phyloP scores from a whole-genome alignment of 2,797 vertebrate species.

The Trachurus trachurus region DNA sequence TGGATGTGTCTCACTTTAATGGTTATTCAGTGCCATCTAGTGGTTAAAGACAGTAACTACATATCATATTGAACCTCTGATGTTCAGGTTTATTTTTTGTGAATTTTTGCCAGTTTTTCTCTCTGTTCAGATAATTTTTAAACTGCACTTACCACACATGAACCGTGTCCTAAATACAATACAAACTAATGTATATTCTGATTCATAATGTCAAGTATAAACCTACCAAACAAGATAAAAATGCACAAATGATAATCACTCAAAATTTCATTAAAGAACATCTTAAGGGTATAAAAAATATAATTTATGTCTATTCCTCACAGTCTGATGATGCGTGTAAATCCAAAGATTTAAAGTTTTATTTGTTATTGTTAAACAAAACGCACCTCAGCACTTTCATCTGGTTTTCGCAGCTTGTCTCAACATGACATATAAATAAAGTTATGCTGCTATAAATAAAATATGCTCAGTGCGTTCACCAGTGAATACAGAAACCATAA shows the following conservation, averaged over 20 bases:
- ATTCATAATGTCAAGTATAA: neutral
- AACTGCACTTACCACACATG: no score
- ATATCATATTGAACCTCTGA: neutral
- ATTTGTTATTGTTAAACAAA: neutral
- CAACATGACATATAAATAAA: neutral
- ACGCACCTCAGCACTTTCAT: neutral
- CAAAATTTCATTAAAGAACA: neutral
- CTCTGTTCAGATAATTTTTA: no score
- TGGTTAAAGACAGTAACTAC: slow-evolving; percentile 31
- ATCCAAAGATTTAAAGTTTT: neutral
- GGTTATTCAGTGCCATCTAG: slow-evolving; percentile 60
- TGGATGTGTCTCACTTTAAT: neutral
- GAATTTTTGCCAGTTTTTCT: no score
- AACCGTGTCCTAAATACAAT: neutral
- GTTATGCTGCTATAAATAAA: neutral
- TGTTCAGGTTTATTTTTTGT: neutral
- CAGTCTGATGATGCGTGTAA: neutral
- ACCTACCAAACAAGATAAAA: neutral
- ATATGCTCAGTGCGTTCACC: neutral
- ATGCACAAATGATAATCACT: neutral
- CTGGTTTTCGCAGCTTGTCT: neutral
- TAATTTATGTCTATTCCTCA: neutral
- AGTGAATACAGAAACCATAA: neutral
- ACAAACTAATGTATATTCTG: neutral
- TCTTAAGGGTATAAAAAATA: neutral